Base-by-base conservation (phyloP, 2,888 invertebrate genomes). In the Campoplex nolae region DNA sequence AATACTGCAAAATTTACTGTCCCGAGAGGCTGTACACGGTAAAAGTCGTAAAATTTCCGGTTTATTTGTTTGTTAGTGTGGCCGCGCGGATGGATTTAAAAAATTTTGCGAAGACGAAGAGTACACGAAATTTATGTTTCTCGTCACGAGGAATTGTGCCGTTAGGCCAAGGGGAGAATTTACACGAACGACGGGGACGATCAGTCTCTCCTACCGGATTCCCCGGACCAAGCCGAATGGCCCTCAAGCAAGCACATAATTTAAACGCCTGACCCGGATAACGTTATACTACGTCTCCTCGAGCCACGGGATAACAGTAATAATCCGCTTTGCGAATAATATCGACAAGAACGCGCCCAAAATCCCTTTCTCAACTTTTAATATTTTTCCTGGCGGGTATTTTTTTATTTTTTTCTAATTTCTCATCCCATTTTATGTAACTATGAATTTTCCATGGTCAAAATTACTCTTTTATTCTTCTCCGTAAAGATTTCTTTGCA, bases 81-180 rank as follows among this genome's bases (percentile, higher is more conserved):
- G 51, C 54, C 73, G 71, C 51, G 42, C 9, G 42, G 42, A 42
- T 48, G 42, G 28, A 32, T 65, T 45, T 9, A 48, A 32, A 62
- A 42, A 23, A 71, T 42, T 85, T 68, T 23, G 23, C 70, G 65
- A 62, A 56, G 28, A n/a, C 62, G 56, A 77, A 77, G 77, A 75
- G 77, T 76, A 81, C 23, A 23, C 81, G 73, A 85, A 85, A 81
- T 85, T 85, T 81, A 85, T 85, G 85, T 77, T 80, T 48, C 85
- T 77, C 85, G 85, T 85, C 85, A 85, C 85, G 85, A 81, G 76
- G 77, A 81, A 81, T 77, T 81, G 81, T 85, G 81, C 85, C 85
- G 85, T 85, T 85, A 85, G 85, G 81, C 85, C 81, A 73, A 54
- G 45, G 76, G 76, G 62, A 77, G 81, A 76, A 73, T 54, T 77